Base-by-base conservation (phyloP, 1,140 invertebrate species). In the Drosophila willistoni region DNA sequence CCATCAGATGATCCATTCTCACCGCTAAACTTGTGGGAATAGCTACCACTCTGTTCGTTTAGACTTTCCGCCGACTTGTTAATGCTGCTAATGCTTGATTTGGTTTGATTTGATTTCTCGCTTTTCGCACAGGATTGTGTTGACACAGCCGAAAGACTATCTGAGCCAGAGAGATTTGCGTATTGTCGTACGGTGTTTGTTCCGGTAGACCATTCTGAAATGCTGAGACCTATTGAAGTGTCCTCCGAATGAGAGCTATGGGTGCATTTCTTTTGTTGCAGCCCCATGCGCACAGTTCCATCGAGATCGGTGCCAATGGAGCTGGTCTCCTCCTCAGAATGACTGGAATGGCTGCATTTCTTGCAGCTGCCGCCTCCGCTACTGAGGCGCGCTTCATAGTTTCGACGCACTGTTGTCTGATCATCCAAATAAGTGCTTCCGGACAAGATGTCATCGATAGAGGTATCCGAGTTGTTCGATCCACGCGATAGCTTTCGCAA, bases 181-280 rank as follows among this genome's bases (percentile, higher is more conserved):
- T 94, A 96, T 83, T 96, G 95, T 13, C 95, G 94, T 0, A 96
- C 96, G 0, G 96, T 96, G 77, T 96, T 96, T 1, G 95, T 96
- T 25, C 95, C 96, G 41, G 96, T 97, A 0, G 96, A 97, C 96
- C 96, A 97, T 78, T 97, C 96, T 1, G 96, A 96, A 82, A 96
- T 95, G 73, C 96, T 96, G 33, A 97, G 92, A 14, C 96, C 96
- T 90, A 97, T 96, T 0, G 96, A 97, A 1, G 96, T 97, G 85
- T 97, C 96, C 90, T 96, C 96, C 17, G 96, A 96, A 87, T 96
- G 96, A 0, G 96, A 96, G 92, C 96, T 94, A 91, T 96, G 94
- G 61, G 95, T 93, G 92, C 96, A 95, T 94, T 96, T 93, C 73
- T 95, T 96, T 62, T 95, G 95, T 86, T 95, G 95, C 6, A 96